Conservation (phyloP, 2,797 vertebrate genomes). For the Eremophila alpestris region DNA sequence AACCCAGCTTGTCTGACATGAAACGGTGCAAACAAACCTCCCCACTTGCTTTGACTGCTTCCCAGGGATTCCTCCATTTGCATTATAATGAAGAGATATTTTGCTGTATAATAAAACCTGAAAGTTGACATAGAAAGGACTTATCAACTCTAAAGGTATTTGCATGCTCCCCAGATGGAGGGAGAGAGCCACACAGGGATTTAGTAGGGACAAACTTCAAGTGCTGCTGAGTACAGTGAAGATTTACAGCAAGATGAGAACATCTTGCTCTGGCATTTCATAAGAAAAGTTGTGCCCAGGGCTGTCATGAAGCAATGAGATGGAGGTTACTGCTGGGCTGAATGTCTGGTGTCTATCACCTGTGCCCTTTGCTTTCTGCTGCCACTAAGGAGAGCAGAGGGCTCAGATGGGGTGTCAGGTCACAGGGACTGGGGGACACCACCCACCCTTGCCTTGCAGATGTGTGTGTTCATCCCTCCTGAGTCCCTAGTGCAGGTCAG, state of each 20-base stretch:
- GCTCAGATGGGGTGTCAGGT: not conserved
- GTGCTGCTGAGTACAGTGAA: not conserved
- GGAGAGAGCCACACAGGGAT: not conserved
- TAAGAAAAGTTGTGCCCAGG: not conserved
- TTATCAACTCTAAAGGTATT: not conserved
- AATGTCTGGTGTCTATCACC: not conserved
- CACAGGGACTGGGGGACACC: not conserved
- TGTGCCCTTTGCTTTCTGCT: not conserved
- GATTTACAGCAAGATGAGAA: not conserved
- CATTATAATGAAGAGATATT: not conserved
- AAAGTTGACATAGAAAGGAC: not conserved
- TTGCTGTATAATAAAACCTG: constrained; percentile 17
- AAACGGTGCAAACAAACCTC: not conserved
- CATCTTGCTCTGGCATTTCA: not conserved
- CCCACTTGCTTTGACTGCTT: constrained; percentile 25
- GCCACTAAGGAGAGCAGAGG: not conserved
- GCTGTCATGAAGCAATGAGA: not conserved
- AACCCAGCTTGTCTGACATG: not conserved
- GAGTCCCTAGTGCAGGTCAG: not conserved
- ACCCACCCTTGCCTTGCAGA: not conserved
- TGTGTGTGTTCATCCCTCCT: not conserved
- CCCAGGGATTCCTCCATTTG: constrained; percentile 6
- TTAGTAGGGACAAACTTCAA: not conserved
- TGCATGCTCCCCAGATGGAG: not conserved
- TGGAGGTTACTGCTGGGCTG: not conserved